Conservation (phyloP, 2,888 invertebrate species). For the Periphyllus acericola region DNA sequence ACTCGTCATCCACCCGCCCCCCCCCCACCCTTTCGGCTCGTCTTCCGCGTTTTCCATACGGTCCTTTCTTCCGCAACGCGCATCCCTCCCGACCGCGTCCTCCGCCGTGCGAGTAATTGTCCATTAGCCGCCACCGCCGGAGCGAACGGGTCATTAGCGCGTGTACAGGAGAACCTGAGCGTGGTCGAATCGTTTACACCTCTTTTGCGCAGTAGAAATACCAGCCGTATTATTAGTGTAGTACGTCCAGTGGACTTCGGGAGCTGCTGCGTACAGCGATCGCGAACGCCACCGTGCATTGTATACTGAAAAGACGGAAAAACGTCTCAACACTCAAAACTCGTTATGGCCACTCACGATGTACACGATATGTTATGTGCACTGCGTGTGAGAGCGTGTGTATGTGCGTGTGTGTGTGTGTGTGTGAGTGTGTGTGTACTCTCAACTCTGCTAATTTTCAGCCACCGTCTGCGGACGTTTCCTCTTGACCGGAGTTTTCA, state of each 20-base stretch:
- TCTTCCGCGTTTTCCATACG: no score
- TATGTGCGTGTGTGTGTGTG: background rate
- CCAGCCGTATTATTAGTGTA: no score
- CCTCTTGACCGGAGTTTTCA: no score
- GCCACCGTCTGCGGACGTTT: no score
- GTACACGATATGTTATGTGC: background rate
- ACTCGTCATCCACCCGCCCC: no score
- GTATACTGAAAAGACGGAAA: constrained; percentile 34
- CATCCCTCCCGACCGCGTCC: background rate
- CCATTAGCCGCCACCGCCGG: background rate
- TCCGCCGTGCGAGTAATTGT: background rate
- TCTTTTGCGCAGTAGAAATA: background rate
- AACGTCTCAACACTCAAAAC: constrained; percentile 17
- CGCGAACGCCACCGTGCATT: background rate
- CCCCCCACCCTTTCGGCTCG: no score
- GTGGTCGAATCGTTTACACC: background rate
- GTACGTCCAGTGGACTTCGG: no score
- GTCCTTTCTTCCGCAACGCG: no score
- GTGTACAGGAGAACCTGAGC: background rate
- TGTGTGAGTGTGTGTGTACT: background rate
- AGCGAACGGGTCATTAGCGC: constrained; percentile 43
- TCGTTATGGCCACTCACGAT: constrained; percentile 17
- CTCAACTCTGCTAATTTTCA: no score
- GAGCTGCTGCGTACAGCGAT: no score
- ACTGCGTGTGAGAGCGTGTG: background rate